A percentile compares a stretch with the other conserved stretches of the same genome.
These are phyloP conservation scores for Aspidiotus destructor DNA, from an alignment of 2,888 invertebrate species.

Conservation along the genomic window DNA sequence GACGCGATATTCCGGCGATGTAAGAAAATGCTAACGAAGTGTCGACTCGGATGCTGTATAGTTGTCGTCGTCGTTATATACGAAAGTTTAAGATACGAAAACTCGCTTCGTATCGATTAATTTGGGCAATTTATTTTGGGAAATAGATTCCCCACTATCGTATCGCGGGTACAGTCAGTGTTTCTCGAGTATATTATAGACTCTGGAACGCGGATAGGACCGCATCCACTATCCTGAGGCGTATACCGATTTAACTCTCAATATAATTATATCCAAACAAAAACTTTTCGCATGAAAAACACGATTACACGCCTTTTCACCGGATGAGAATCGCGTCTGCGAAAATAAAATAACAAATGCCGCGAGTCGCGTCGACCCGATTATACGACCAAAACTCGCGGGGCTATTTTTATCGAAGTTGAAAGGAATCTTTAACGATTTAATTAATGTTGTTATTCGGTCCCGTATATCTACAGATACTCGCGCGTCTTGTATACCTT, in stretches of 20 bases:
- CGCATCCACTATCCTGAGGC: conserved; percentile 8
- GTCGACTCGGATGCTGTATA: too few relatives aligned
- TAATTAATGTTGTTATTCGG: too few relatives aligned
- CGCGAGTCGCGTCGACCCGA: not conserved
- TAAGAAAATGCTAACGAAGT: too few relatives aligned
- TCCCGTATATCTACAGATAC: too few relatives aligned
- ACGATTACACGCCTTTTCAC: conserved; percentile 25
- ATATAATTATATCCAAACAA: conserved; percentile 32
- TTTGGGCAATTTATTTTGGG: conserved; percentile 29
- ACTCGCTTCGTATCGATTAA: conserved; percentile 16
- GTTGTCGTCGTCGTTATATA: not conserved
- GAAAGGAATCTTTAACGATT: too few relatives aligned
- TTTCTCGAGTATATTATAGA: conserved; percentile 8
- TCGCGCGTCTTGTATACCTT: too few relatives aligned
- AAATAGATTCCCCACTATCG: conserved; percentile 25
- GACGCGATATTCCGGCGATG: too few relatives aligned
- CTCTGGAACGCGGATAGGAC: not conserved
- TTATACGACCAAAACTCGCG: too few relatives aligned
- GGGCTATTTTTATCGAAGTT: too few relatives aligned
- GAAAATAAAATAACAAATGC: conserved; percentile 13
- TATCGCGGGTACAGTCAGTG: conserved; percentile 2
- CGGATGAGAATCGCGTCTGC: conserved; percentile 4
- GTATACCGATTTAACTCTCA: conserved; percentile 25
- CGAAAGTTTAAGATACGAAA: conserved; percentile 10
- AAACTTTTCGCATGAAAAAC: conserved; percentile 33